Conservation (phyloP, 1,140 invertebrate genomes). For the Brachionus sp. region DNA sequence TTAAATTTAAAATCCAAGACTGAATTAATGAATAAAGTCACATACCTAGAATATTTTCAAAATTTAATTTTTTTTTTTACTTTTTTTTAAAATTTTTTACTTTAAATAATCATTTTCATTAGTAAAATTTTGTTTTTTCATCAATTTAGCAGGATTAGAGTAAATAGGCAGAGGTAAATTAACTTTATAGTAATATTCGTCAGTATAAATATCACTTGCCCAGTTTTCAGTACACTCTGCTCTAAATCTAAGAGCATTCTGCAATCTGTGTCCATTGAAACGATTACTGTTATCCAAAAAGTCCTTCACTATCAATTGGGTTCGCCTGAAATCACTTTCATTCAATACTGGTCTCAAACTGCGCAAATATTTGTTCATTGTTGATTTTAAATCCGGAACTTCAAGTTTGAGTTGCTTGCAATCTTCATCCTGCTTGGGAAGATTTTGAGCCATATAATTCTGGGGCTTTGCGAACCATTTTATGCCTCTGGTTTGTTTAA, state of each 20-base stretch:
- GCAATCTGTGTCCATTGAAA: constrained; percentile 71
- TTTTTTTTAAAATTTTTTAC: not conserved
- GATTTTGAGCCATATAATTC: constrained; percentile 2
- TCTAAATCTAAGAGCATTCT: constrained; percentile 74
- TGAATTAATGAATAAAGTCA: constrained; percentile 77
- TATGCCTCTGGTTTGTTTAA: not conserved
- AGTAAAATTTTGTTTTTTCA: constrained; percentile 55
- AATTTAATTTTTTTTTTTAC: not conserved
- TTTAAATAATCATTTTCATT: not conserved
- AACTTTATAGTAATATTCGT: constrained; percentile 90
- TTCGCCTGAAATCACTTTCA: constrained; percentile 69
- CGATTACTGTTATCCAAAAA: constrained; percentile 66
- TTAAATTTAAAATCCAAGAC: constrained; percentile 83
- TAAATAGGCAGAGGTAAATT: constrained; percentile 84
- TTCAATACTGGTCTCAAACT: constrained; percentile 76
- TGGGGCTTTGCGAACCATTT: constrained; percentile 15
- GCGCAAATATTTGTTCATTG: constrained; percentile 81
- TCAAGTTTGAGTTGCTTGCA: constrained; percentile 77
- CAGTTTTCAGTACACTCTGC: constrained; percentile 82
- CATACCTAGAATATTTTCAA: constrained; percentile 65
- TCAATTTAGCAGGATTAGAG: constrained; percentile 92
- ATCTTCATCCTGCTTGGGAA: not conserved
- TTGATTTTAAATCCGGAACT: constrained; percentile 80
- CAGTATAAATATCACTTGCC: constrained; percentile 66
- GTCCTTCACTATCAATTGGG: constrained; percentile 69